phyloP scores from a whole-genome alignment of 1,140 invertebrate species.

The Drosophila ananassae region DNA sequence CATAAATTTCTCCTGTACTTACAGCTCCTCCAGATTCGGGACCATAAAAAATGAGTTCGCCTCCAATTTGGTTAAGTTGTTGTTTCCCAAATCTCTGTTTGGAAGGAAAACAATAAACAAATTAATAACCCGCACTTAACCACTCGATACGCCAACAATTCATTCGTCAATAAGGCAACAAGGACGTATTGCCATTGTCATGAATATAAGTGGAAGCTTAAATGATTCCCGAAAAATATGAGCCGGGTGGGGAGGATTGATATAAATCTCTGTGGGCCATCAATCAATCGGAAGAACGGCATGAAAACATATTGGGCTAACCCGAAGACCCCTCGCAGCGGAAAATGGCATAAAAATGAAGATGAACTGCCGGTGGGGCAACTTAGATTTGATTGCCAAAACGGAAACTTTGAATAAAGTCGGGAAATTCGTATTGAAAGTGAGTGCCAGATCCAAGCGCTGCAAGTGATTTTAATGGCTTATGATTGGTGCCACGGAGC shows the following conservation, averaged over 20 bases:
- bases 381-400: slow-evolving; percentile 3
- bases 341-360: slow-evolving; percentile 70
- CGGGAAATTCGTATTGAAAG: slow-evolving; percentile 26
- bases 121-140: slow-evolving; percentile 43
- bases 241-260: neutral
- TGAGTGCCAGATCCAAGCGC: neutral
- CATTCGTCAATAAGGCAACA: slow-evolving; percentile 13
- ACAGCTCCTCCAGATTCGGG: slow-evolving; percentile 85
- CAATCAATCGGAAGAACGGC: slow-evolving; percentile 59
- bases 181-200: slow-evolving; percentile 50
- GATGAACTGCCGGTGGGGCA: slow-evolving; percentile 59
- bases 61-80: slow-evolving; percentile 85
- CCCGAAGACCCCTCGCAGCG: slow-evolving; percentile 13
- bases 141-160: slow-evolving; percentile 21
- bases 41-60: slow-evolving; percentile 84
- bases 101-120: slow-evolving; percentile 56
- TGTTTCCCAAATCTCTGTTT: slow-evolving; percentile 83
- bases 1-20: slow-evolving; percentile 69
- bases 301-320: slow-evolving; percentile 51
- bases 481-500: slow-evolving; percentile 45
- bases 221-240: slow-evolving; percentile 42
- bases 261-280: slow-evolving; percentile 48
- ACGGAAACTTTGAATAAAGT: slow-evolving; percentile 22
- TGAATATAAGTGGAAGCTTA: slow-evolving; percentile 60
- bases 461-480: slow-evolving; percentile 54